phyloP scores from a whole-genome alignment of 1,140 invertebrate genomes.

The Lepidotrigona ventralis region DNA sequence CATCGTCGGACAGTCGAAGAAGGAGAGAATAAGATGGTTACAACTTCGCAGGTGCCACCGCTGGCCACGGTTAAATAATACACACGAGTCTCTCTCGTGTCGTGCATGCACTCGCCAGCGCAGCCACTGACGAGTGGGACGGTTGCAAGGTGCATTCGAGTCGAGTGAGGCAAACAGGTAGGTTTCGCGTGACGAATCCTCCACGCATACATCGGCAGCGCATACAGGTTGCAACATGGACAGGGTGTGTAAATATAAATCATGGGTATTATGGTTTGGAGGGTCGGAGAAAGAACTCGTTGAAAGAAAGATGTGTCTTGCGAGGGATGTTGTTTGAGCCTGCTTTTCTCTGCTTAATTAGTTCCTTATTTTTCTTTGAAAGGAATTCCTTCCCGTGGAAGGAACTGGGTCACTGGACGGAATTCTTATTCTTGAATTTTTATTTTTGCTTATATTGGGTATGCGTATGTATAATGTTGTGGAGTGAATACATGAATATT shows the following conservation, averaged over 20 bases:
- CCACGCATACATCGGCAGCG: neutral
- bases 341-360: neutral
- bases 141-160: slow-evolving; percentile 26
- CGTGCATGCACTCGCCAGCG: slow-evolving; percentile 11
- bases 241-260: neutral
- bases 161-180: neutral
- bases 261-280: no score
- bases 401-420: no score
- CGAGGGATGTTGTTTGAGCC: neutral
- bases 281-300: neutral
- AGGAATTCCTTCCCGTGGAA: no score
- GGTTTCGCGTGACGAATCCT: slow-evolving; percentile 23
- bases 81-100: slow-evolving; percentile 34
- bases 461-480: no score
- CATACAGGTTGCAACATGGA: neutral
- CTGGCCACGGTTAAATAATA: slow-evolving; percentile 54
- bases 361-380: no score
- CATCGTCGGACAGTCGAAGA: slow-evolving; percentile 49
- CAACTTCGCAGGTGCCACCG: slow-evolving; percentile 50
- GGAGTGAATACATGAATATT: no score
- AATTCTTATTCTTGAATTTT: no score
- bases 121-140: slow-evolving; percentile 23
- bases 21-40: slow-evolving; percentile 55
- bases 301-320: neutral
- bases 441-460: no score